phyloP scores from a whole-genome alignment of 2,113 vertebrate genomes.

The Lathamus discolor region DNA sequence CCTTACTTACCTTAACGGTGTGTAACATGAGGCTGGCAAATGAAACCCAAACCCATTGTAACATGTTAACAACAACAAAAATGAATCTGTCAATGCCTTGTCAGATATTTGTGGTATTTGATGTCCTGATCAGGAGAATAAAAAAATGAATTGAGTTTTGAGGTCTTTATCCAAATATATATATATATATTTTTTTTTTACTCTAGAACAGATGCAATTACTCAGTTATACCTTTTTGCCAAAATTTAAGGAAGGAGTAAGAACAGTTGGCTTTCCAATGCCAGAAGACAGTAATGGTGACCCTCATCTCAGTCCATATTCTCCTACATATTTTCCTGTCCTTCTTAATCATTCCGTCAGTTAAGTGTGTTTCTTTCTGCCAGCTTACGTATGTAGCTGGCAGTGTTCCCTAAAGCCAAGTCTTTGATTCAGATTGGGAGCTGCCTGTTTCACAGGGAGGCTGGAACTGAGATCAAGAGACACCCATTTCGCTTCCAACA shows the following conservation, averaged over 20 bases:
- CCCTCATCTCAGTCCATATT: background rate
- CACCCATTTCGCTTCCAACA: slow-evolving; percentile 27
- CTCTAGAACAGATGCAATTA: background rate
- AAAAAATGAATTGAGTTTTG: background rate
- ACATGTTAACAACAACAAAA: background rate
- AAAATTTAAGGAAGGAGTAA: background rate
- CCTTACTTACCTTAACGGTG: background rate
- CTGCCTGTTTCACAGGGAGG: slow-evolving; percentile 1
- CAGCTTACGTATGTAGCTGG: background rate
- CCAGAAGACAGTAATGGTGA: background rate
- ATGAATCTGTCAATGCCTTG: rapidly evolving
- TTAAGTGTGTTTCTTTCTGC: background rate
- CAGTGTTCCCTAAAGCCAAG: background rate
- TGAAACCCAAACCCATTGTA: background rate
- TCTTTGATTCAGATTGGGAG: slow-evolving; percentile 37
- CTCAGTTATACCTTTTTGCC: background rate
- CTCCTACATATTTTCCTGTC: background rate
- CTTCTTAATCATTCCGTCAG: background rate
- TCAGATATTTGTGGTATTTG: background rate
- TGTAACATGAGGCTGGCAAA: background rate
- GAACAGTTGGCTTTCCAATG: background rate
- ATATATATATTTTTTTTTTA: background rate
- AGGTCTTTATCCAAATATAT: background rate
- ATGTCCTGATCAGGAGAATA: background rate
- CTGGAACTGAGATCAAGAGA: slow-evolving; percentile 45